Evolutionary conservation across 1,140 invertebrate genomes (phyloP), one percentile per base, ranked within the genome.

Genomic region (Colletes gigas): DNA sequence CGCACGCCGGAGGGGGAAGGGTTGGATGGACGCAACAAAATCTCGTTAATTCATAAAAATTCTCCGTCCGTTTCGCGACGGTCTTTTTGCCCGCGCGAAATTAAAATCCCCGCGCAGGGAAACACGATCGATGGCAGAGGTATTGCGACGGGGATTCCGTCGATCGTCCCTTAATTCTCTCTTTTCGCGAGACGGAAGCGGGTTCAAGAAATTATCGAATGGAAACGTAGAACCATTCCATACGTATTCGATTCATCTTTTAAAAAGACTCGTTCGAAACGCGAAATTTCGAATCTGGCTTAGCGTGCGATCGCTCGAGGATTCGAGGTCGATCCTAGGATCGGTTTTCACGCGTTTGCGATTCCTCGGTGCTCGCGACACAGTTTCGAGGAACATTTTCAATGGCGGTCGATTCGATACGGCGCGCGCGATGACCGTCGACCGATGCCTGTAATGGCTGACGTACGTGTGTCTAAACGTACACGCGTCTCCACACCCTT

Each of bases 11-110:
- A 30, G 5, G 12, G 41, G 3, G 41, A 30, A 15, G 15, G n/a
- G 5, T 3, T 7, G 79, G 47, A 0, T 63, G 66, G 62, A 63
- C 84, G 74, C 83, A 81, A 69, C 68, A 75, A 75, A 76, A 84
- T 63, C 83, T 82, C 84, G 71, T 85, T 85, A 83, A 85, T 82
- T 78, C 79, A 81, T 72, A 85, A 85, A 85, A 85, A 82, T 85
- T 76, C 74, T 78, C 21, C 71, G 54, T 54, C 63, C 41, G 66
- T 55, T 47, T 65, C 52, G 41, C 60, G 60, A 19, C 41, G 66
- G 74, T 85, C 78, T 85, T 82, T 82, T 85, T 73, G 59, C 78
- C 77, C 50, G 69, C 72, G 62, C 72, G 72, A 80, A 70, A 85
- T 85, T 84, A 81, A 85, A 85, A 78, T 82, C 74, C 17, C 59